Evolutionary conservation across 2,113 vertebrate genomes (phyloP), one percentile per base, ranked within the genome.

Genomic region (Pelobates fuscus): DNA sequence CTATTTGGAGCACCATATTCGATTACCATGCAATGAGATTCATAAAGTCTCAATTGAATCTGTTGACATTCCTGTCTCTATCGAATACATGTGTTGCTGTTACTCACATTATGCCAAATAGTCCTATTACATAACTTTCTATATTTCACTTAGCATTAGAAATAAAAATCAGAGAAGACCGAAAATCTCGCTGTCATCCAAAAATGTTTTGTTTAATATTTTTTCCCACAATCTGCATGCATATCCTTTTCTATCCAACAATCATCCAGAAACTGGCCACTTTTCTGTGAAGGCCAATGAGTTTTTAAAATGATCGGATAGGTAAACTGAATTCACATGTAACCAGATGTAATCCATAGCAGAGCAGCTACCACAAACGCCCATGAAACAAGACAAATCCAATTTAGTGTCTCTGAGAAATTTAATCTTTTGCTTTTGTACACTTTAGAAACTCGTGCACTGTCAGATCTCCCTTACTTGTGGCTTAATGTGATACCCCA

Each of bases 341-440:
- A 83, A 68, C 73, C 78, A 80, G 84, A 89, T 81, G 84, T 79
- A 83, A 86, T 85, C 85, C 82, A 84, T 82, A 77, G 18, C 84
- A 86, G 83, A 0, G 37, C 74, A 65, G 70, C 82, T 77, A 75
- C 72, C 84, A 79, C 81, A 88, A 78, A 85, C 78, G 81, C 86
- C 86, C 67, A 12, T 82, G 82, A 78, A 84, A 77, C 63, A 77
- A 83, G 86, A 83, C 85, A 88, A 84, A 82, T 81, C 83, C 71
- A 7, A 62, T 17, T 87, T 79, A 37, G 67, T 78, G 63, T 77
- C 79, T 82, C 6, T 0, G 20, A 78, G 79, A 79, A 83, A 85
- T 79, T 20, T 15, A 86, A 88, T 80, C 77, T 68, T 49, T 80
- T 80, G 2, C 1, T 78, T 80, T 77, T 83, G 82, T 74, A 77